Evolutionary conservation across 2,888 invertebrate species (phyloP), one percentile per base, ranked within the genome.

Genomic region (Chymomyza fuscimana): DNA sequence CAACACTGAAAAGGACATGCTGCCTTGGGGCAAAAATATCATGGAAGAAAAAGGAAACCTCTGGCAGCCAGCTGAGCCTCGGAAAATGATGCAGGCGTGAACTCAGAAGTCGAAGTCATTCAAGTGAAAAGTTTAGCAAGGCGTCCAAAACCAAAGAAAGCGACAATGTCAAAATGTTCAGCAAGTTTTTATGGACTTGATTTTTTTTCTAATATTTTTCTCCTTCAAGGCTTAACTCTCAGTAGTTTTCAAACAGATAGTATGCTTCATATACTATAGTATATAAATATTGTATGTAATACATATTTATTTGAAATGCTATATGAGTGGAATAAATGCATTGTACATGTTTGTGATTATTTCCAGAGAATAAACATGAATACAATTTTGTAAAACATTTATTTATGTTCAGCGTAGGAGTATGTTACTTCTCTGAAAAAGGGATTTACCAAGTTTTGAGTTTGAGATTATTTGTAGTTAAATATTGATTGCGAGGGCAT

Each of bases 1-100:
- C 77, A 70, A 79, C 77, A 77, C 76, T 73, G 73, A 71, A 63
- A 74, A 76, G 81, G 76, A 86, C 84, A 78, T 77, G 73, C 69
- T 70, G 78, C 77, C 76, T 73, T 59, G 65, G 70, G 83, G 77
- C 76, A 76, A 72, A 66, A 56, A 58, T 56, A 25, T 58, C 22
- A 64, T 7, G 10, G 15, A 19, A 16, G 50, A 40, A 12, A 36
- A 65, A 61, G n/a, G 56, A 40, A 25, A 19, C 52, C 16, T 19
- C 16, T 46, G 40, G 40, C 40, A 46, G 40, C 40, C 40, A 46
- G 40, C 40, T 46, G 40, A 46, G 40, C 12, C 40, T 46, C 40
- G 40, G 12, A 63, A 70, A 76, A 77, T 81, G 73, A 76, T 59
- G 76, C 67, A 72, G 83, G 80, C 76, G 78, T 83, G 73, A 86